Evolutionary conservation across 2,888 invertebrate species (phyloP), one percentile per base, ranked within the genome.

Genomic region (Athalia circularis): DNA sequence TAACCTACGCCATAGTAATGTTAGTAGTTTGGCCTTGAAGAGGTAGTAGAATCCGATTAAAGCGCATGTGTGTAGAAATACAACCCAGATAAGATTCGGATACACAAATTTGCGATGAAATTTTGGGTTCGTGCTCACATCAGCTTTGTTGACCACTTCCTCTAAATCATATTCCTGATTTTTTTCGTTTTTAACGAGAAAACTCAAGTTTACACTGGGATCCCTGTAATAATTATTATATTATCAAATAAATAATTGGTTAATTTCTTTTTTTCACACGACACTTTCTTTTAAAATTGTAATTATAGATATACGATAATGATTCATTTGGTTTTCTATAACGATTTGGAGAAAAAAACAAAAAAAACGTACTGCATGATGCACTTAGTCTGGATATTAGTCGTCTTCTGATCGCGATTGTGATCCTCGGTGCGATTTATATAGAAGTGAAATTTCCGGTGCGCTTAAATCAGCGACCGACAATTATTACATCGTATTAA

Each of bases 1-100:
- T n/a, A 50, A 80, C 80, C 81, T 72, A 84, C 83, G 77, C 84
- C 84, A 84, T 50, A 80, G 0, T 3, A 83, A 5, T 6, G 84
- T 84, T 5, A 72, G 52, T 13, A 64, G 5, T 47, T 81, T 80
- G 0, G 81, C 76, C 11, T 80, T 8, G 13, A 70, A 47, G 8
- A 64, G n/a, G 9, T 70, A 52, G 75, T 84, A 83, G 0, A 80
- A 3, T 3, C 83, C 84, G 5, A 79, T 80, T 0, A 81, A 4
- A 8, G 77, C 80, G 1, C 74, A 59, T 4, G 80, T 5, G 48
- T 82, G 81, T 43, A 80, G 15, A 7, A 76, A 61, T 48, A 9
- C 9, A 59, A 57, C 15, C 47, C 8, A 45, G 2, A 77, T 57
- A 9, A 57, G 15, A 59, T 67, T 65, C 43, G 59, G 70, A 64